A percentile compares a stretch with the other conserved stretches of the same genome.
These are phyloP conservation scores for Hyperoplus immaculatus DNA, from an alignment of 2,797 vertebrate genomes.

Conservation along the genomic window DNA sequence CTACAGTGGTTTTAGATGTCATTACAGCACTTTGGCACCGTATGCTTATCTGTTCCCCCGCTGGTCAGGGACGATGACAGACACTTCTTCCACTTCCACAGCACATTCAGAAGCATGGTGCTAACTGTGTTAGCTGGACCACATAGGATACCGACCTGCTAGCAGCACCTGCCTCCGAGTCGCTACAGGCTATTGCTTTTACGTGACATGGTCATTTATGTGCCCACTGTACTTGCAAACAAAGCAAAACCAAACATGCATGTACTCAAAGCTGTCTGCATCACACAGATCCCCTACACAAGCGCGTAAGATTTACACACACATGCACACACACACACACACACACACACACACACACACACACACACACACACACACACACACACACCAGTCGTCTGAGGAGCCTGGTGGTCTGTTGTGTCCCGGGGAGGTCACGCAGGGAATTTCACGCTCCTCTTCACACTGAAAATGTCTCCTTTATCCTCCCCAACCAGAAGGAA, in stretches of 20 bases:
- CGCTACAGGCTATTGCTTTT: not conserved
- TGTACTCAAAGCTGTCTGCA: slow-evolving; percentile 25
- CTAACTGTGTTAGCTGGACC: slow-evolving; percentile 17
- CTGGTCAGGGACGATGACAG: slow-evolving; percentile 33
- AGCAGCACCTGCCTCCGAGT: not conserved
- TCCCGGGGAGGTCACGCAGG: slow-evolving; percentile 71
- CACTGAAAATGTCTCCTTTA: slow-evolving; percentile 77
- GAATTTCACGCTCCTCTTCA: slow-evolving; percentile 79
- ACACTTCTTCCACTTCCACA: not conserved
- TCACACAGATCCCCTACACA: slow-evolving; percentile 12
- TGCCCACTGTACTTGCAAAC: slow-evolving; percentile 12
- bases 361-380: slow-evolving; percentile 42
- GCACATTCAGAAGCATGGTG: slow-evolving; percentile 3
- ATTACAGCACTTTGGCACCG: slow-evolving; percentile 20
- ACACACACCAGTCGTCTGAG: slow-evolving; percentile 32
- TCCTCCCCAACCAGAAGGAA: slow-evolving; percentile 48
- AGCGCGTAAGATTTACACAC: slow-evolving; percentile 3
- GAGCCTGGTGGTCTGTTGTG: slow-evolving; percentile 70
- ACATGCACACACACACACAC: slow-evolving; percentile 6
- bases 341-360: slow-evolving; percentile 10
- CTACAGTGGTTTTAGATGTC: slow-evolving; percentile 36
- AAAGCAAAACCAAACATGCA: slow-evolving; percentile 38
- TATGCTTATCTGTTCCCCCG: slow-evolving; percentile 19
- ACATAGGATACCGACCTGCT: not conserved
- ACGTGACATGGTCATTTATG: slow-evolving; percentile 17